These are phyloP conservation scores for Accipiter cooperii DNA, from an alignment of 2,113 vertebrate species.

Conservation along the genomic window DNA sequence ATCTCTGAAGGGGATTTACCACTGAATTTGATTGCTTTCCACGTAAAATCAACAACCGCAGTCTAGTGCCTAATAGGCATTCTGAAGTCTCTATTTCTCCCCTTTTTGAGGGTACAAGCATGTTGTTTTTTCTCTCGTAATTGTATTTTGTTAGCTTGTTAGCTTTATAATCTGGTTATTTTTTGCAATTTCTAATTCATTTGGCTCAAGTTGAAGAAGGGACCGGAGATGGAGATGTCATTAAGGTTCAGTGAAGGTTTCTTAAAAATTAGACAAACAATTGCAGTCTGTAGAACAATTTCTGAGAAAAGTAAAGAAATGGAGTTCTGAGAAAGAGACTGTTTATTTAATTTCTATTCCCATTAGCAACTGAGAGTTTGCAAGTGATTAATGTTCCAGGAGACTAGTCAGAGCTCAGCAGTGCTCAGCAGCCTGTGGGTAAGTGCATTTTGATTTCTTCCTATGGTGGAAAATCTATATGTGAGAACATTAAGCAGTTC, in stretches of 20 bases:
- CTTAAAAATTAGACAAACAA: neutral
- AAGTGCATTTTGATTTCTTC: slow-evolving; percentile 33
- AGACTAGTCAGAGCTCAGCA: slow-evolving; percentile 22
- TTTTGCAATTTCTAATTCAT: neutral
- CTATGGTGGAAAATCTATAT: neutral
- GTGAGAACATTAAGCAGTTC: neutral
- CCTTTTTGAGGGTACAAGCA: neutral
- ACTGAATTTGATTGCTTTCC: slow-evolving; percentile 31
- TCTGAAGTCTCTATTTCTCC: neutral
- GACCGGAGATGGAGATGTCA: neutral
- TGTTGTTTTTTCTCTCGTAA: neutral
- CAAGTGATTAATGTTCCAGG: neutral
- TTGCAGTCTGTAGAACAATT: neutral
- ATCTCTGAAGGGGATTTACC: neutral
- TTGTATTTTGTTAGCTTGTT: neutral
- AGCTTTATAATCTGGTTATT: neutral
- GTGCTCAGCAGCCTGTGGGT: neutral
- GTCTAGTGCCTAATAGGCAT: neutral
- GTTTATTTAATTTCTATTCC: slow-evolving; percentile 20
- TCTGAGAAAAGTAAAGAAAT: neutral
- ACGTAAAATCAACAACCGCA: slow-evolving; percentile 34
- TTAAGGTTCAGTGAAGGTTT: neutral
- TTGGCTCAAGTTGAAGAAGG: neutral
- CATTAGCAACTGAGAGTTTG: neutral
- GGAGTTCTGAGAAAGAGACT: neutral